A percentile compares a stretch with the other conserved stretches of the same genome.
Evolutionary conservation across 2,888 invertebrate genomes (phyloP).

Genomic region (Hypomecis punctinalis): DNA sequence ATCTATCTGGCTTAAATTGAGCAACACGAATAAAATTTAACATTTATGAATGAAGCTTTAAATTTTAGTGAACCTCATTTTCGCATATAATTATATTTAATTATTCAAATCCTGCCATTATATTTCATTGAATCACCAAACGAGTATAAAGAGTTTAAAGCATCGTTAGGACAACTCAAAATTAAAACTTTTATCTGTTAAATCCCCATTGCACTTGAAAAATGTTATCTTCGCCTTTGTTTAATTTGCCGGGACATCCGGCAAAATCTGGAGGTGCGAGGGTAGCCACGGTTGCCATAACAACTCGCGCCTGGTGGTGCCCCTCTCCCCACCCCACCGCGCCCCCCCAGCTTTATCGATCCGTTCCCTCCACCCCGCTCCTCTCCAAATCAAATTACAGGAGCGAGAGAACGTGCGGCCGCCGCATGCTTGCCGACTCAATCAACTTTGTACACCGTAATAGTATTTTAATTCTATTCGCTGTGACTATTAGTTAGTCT

Average conservation of each 20-base stretch:
- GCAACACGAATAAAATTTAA: too few species aligned
- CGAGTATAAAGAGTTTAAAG: neutral
- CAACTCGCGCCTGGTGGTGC: slow-evolving; percentile 76
- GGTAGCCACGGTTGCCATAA: slow-evolving; percentile 81
- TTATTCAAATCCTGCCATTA: neutral
- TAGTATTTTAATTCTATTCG: slow-evolving; percentile 83
- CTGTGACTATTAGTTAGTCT: slow-evolving; percentile 31
- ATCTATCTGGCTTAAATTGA: too few species aligned
- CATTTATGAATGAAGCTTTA: neutral
- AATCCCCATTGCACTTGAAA: slow-evolving; percentile 54
- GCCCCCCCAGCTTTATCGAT: slow-evolving; percentile 61
- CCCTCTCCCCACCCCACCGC: slow-evolving; percentile 46
- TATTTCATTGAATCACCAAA: neutral
- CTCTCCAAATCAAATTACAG: slow-evolving; percentile 84
- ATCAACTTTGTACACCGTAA: slow-evolving; percentile 82
- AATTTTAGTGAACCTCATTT: neutral
- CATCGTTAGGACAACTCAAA: neutral
- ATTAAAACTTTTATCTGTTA: slow-evolving; percentile 24
- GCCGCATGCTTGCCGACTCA: slow-evolving; percentile 55
- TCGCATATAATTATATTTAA: neutral
- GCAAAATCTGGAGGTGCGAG: slow-evolving; percentile 81
- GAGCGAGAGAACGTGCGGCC: slow-evolving; percentile 56
- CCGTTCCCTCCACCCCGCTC: slow-evolving; percentile 63
- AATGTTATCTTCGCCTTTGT: slow-evolving; percentile 79
- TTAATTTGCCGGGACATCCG: slow-evolving; percentile 80